Evolutionary conservation across 2,888 invertebrate species (phyloP), one percentile per base, ranked within the genome.

Genomic region (Brenthis ino): DNA sequence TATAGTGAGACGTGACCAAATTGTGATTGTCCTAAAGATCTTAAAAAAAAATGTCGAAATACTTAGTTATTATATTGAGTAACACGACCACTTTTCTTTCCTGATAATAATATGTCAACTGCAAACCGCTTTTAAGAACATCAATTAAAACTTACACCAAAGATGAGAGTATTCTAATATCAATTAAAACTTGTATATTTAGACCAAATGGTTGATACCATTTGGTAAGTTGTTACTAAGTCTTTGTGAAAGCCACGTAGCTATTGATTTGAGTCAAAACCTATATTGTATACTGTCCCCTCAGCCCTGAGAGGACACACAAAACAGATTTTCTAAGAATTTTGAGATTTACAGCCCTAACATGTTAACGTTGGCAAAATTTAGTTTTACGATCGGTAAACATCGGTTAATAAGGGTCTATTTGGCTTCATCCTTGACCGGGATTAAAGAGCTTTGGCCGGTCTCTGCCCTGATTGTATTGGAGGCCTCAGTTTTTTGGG

Each of bases 181-280:
- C 69, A 72, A 71, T 72, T 71, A 68, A 68, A 71, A 74, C 70
- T 74, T 74, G 47, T 60, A 65, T 63, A 56, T 67, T 48, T 37
- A 20, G 33, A 63, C 37, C 33, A 63, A 63, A 53, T 63, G 53
- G 63, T 28, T 28, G 28, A 4, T 53, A 43, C 43, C 13, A 53
- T 28, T 28, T 28, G 0, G 28, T 28, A 28, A 28, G 28, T 28
- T 28, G 28, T 28, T 28, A 53, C 33, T 54, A 50, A 33, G 61
- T 54, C 61, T 33, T 66, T 61, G 64, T 58, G 50, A 51, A 68
- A 64, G 60, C 66, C 74, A 70, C 71, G 70, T 67, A 69, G 67
- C 60, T 73, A 76, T 76, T 68, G 72, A 77, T 74, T 71, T 65
- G 64, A 70, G 66, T 71, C 70, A 66, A 64, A 69, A 69, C 71